Evolutionary conservation across 2,113 vertebrate species (phyloP).

Genomic region (Lycaon pictus): DNA sequence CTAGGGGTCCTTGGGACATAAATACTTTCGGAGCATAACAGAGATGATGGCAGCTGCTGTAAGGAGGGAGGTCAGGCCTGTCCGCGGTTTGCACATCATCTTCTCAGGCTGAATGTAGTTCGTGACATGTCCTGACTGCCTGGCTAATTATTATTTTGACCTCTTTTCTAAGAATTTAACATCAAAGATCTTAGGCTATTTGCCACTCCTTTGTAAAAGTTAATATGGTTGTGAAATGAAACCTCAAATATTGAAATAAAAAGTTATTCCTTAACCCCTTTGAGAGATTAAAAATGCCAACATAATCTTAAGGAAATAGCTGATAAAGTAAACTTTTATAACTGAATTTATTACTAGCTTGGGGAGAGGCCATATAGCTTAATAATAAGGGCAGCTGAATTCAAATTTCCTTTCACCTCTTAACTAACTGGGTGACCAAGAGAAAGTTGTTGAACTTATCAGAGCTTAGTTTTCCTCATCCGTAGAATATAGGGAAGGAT

Average conservation of each 20-base stretch:
- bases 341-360: slow-evolving; percentile 56
- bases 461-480: background rate
- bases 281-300: slow-evolving; percentile 34
- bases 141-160: slow-evolving; percentile 56
- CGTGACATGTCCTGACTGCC: background rate
- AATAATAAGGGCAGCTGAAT: slow-evolving; percentile 28
- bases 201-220: slow-evolving; percentile 49
- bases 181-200: slow-evolving; percentile 33
- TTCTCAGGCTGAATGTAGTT: slow-evolving; percentile 1
- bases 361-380: background rate
- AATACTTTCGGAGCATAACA: slow-evolving; percentile 18
- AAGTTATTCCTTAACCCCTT: slow-evolving; percentile 56
- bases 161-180: slow-evolving; percentile 56
- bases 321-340: background rate
- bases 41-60: background rate
- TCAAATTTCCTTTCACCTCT: slow-evolving; percentile 41
- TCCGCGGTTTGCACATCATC: background rate
- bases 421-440: background rate
- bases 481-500: background rate
- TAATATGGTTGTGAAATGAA: slow-evolving; percentile 48
- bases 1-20: slow-evolving; percentile 9
- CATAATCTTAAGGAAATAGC: slow-evolving; percentile 32
- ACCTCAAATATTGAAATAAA: slow-evolving; percentile 52
- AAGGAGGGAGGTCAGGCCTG: background rate
- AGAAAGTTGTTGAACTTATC: background rate